Conservation (phyloP, 2,888 invertebrate genomes). For the Rhagonycha lutea region DNA sequence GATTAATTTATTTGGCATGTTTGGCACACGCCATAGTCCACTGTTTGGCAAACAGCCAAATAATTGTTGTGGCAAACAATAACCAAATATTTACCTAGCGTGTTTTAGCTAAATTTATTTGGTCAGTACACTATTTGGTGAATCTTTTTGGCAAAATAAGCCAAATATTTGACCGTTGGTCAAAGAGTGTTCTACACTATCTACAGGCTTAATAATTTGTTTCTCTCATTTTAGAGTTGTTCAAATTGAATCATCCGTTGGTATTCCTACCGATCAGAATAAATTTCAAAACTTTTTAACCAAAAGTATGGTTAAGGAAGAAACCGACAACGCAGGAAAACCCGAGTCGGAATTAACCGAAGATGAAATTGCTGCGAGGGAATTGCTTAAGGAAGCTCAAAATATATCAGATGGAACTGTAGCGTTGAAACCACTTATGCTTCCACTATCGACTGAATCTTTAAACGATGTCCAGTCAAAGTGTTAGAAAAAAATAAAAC, state of each 20-base stretch:
- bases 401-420: slow-evolving; percentile 29
- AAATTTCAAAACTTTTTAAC: not conserved
- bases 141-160: no score
- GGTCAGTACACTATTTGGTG: no score
- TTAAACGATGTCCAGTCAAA: slow-evolving; percentile 65
- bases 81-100: no score
- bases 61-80: no score
- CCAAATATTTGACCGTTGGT: no score
- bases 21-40: no score
- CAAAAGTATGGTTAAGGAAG: slow-evolving; percentile 55
- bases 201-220: no score
- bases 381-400: slow-evolving; percentile 61
- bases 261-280: not conserved
- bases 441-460: slow-evolving; percentile 61
- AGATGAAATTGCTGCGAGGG: slow-evolving; percentile 75
- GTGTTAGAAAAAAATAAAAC: slow-evolving; percentile 64
- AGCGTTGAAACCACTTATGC: slow-evolving; percentile 57
- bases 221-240: not conserved
- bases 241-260: not conserved
- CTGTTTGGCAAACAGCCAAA: no score
- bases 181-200: no score
- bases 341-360: slow-evolving; percentile 55
- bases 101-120: no score
- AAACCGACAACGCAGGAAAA: slow-evolving; percentile 44
- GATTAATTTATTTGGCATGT: no score